Evolutionary conservation across 2,888 invertebrate species (phyloP), one percentile per base, ranked within the genome.

Genomic region (Lasiommata megera): DNA sequence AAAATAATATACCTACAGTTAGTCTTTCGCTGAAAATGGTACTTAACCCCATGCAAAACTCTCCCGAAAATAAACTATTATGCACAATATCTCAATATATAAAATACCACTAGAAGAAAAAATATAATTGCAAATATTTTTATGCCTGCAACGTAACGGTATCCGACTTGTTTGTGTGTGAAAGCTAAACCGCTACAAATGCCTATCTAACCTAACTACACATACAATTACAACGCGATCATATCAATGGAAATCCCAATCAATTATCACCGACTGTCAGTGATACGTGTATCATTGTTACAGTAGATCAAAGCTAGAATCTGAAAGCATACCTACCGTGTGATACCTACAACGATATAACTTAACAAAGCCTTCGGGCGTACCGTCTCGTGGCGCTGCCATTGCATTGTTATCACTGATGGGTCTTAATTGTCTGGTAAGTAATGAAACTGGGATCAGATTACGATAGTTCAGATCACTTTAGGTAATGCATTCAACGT

Each of bases 281-380:
- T 44, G 28, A 3, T 44, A 28, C 16, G 16, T 5, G 46, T 31
- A 46, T 46, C 46, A 46, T 29, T 46, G 29, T 29, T 29, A 46
- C 46, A 46, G 5, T 11, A 37, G 48, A 48, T 48, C 37, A 37
- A 48, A 48, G 48, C 12, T 12, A 48, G n/a, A 23, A 48, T 37
- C 18, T 14, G 23, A 18, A 23, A 36, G 36, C 48, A 37, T 8
- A 37, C n/a, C 7, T 12, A 37, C 18, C 3, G 7, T 6, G 3
- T 11, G 3, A 23, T 47, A 47, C 28, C 14, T 31, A 46, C 46
- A 17, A 44, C 44, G 28, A 31, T 31, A 46, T 46, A 14, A 12
- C 6, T 23, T 28, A 11, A n/a, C 46, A 46, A 46, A 31, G 46
- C 46, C 46, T 16, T 28, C 2, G 9, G 29, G 46, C 31, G 16